phyloP scores from a whole-genome alignment of 53 echinoderm and acorn worm species.

The Stichopus horrens region DNA sequence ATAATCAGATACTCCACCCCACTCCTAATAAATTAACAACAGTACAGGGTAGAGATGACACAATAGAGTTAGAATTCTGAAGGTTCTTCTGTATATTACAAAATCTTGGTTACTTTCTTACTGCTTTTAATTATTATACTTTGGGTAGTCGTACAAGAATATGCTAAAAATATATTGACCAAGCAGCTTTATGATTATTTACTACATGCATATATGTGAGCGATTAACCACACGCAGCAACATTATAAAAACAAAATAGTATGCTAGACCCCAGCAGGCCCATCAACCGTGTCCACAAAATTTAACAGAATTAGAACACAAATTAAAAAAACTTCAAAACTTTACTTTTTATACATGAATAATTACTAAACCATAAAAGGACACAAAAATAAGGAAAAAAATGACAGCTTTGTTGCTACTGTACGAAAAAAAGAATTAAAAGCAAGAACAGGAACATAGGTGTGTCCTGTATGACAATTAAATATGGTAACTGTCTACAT shows the following conservation, averaged over 20 bases:
- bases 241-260: no score
- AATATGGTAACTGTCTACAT: no score
- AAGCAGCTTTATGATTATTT: background rate
- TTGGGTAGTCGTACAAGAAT: background rate
- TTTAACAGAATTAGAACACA: background rate
- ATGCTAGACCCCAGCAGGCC: background rate
- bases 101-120: background rate
- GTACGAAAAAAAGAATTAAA: no score
- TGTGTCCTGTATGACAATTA: no score
- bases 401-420: background rate
- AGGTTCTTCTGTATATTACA: background rate
- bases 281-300: background rate
- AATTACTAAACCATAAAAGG: background rate
- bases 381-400: background rate
- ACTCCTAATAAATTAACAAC: no score
- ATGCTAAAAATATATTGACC: background rate
- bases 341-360: background rate
- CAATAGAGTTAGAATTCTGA: background rate
- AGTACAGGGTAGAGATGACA: no score
- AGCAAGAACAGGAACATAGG: no score
- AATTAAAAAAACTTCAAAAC: background rate
- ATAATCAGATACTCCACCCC: no score
- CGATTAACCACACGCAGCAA: no score
- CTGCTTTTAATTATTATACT: background rate
- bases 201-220: background rate